Evolutionary conservation across 2,888 invertebrate genomes (phyloP), one percentile per base, ranked within the genome.

Genomic region (Timema podura): DNA sequence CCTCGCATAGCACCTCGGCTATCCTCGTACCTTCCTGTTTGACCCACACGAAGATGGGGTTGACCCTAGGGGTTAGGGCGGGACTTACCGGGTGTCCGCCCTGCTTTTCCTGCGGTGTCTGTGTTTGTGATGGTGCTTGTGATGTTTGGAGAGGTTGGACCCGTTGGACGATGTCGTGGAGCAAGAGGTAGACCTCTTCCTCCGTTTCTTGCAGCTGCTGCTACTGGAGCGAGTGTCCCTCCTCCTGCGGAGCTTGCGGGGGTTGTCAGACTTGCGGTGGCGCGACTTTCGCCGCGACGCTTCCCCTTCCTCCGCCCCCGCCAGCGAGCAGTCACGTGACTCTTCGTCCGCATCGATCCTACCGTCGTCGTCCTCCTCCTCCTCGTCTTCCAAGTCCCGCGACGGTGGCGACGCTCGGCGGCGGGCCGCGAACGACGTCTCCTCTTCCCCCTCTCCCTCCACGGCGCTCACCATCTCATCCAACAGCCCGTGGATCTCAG

Each of bases 21-120:
- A 93, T 92, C 79, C 87, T 87, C 74, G 91, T 90, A 82, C 92
- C 90, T 76, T 87, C 87, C 81, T 91, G 91, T 79, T 90, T 89
- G 74, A 91, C 91, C 92, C 93, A 93, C 76, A 93, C 86, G 82
- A 93, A 93, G 75, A 93, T 90, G 75, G 93, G 93, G 79, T 91
- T 91, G 76, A 92, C 88, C 72, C 89, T 87, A 76, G 90, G 85
- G 79, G 85, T 80, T 68, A 86, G 81, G 76, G 80, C n/a, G n/a
- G n/a, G n/a, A n/a, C n/a, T n/a, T n/a, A n/a, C n/a, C n/a, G n/a
- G n/a, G n/a, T n/a, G n/a, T n/a, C n/a, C n/a, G n/a, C n/a, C n/a
- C n/a, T n/a, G 44, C 74, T 76, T 51, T 72, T 70, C 46, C 73
- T 65, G 65, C 73, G 75, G 73, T 76, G 76, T 49, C 72, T 72